Evolutionary conservation across 2,888 invertebrate species (phyloP).

Genomic region (Acleris cristana): DNA sequence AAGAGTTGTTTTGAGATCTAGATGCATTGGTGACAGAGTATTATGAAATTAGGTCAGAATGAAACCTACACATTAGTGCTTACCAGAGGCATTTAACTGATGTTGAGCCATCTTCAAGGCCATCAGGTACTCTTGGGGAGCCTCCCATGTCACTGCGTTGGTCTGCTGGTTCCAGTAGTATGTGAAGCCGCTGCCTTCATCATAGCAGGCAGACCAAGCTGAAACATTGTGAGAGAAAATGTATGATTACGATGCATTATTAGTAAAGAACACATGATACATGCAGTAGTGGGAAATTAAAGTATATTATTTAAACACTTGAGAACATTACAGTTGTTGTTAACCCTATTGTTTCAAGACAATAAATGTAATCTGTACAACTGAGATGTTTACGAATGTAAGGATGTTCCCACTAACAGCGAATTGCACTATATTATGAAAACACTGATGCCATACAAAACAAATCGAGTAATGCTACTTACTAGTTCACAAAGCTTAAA

Average conservation of each 20-base stretch:
- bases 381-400: too few species aligned
- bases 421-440: slow-evolving; percentile 1
- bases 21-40: not conserved
- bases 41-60: not conserved
- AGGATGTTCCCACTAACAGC: too few species aligned
- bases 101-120: slow-evolving; percentile 76
- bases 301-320: too few species aligned
- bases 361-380: too few species aligned
- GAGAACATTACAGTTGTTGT: too few species aligned
- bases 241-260: too few species aligned
- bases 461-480: not conserved
- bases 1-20: too few species aligned
- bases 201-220: slow-evolving; percentile 86
- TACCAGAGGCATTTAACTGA: slow-evolving; percentile 66
- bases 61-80: not conserved
- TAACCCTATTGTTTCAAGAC: too few species aligned
- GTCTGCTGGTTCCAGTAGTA: slow-evolving; percentile 86
- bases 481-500: not conserved
- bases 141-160: slow-evolving; percentile 85
- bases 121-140: slow-evolving; percentile 79
- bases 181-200: slow-evolving; percentile 83
- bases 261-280: too few species aligned
- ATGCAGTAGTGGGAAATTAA: too few species aligned
- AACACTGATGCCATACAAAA: not conserved
- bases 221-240: not conserved